These are phyloP conservation scores for Rugalucina vietnamica DNA, from an alignment of 2,888 invertebrate genomes.

Conservation along the genomic window DNA sequence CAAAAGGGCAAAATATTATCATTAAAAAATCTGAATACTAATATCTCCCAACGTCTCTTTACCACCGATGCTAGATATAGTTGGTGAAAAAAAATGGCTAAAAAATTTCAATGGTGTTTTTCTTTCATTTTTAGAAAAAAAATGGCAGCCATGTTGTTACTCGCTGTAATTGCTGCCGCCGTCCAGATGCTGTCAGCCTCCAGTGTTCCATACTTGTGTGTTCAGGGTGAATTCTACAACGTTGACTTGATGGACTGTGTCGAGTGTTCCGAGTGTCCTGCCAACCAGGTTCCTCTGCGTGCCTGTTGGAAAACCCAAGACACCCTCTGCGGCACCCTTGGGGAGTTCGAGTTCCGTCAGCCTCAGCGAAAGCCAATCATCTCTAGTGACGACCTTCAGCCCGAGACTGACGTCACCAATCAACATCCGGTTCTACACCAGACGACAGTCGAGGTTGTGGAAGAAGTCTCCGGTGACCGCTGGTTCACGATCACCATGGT, in stretches of 20 bases:
- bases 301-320: constrained; percentile 39
- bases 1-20: too few relatives aligned
- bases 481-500: constrained; percentile 63
- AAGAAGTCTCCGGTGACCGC: constrained; percentile 26
- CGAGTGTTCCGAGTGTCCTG: constrained; percentile 35
- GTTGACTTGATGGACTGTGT: constrained; percentile 16
- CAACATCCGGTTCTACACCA: constrained; percentile 9
- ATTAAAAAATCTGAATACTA: too few relatives aligned
- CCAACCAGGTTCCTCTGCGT: constrained; percentile 30
- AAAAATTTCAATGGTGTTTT: too few relatives aligned
- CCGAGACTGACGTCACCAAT: background rate
- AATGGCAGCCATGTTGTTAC: background rate
- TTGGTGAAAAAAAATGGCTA: too few relatives aligned
- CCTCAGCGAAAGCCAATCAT: background rate
- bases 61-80: too few relatives aligned
- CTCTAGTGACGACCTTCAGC: background rate
- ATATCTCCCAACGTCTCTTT: too few relatives aligned
- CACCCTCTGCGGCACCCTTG: constrained; percentile 40
- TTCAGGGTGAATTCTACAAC: constrained; percentile 29
- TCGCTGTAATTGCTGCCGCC: background rate
- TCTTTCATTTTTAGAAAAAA: too few relatives aligned
- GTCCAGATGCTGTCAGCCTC: background rate
- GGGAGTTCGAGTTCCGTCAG: constrained; percentile 44
- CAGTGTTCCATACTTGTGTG: constrained; percentile 7
- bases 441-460: constrained; percentile 30